These are phyloP conservation scores for Glaucopsyche alexis DNA, from an alignment of 2,888 invertebrate genomes.

Conservation along the genomic window DNA sequence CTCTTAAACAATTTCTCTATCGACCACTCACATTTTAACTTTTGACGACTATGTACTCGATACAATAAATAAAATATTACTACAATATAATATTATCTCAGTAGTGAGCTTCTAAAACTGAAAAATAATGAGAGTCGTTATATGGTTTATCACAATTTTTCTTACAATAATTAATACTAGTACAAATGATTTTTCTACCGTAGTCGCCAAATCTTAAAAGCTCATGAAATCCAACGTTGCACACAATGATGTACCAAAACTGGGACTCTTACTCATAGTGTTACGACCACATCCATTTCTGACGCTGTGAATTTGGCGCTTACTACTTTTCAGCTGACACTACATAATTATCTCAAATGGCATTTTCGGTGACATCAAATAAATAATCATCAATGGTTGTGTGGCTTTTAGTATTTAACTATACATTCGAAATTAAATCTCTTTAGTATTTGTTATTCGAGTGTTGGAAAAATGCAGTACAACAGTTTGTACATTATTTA, in stretches of 20 bases:
- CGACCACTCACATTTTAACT: neutral
- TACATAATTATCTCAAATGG: neutral
- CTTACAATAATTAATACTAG: conserved; percentile 15
- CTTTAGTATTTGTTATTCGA: conserved; percentile 1
- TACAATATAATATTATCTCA: neutral
- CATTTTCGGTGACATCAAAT: neutral
- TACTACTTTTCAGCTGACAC: neutral
- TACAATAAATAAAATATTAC: neutral
- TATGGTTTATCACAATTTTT: conserved; percentile 17
- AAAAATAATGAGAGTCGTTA: conserved; percentile 4
- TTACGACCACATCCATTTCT: neutral
- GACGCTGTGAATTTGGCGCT: neutral
- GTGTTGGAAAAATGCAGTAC: neutral
- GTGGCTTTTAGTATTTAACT: too few species aligned
- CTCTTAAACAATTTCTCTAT: conserved; percentile 9
- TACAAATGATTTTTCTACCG: neutral
- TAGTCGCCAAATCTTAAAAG: conserved; percentile 13
- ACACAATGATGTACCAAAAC: neutral
- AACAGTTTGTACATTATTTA: too few species aligned
- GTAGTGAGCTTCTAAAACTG: neutral
- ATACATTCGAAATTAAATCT: too few species aligned
- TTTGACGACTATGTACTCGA: conserved; percentile 11
- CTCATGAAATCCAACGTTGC: conserved; percentile 32
- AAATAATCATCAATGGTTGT: neutral
- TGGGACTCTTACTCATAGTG: neutral